Conservation (phyloP, 1,140 invertebrate species). For the Rhizoglyphus robini region DNA sequence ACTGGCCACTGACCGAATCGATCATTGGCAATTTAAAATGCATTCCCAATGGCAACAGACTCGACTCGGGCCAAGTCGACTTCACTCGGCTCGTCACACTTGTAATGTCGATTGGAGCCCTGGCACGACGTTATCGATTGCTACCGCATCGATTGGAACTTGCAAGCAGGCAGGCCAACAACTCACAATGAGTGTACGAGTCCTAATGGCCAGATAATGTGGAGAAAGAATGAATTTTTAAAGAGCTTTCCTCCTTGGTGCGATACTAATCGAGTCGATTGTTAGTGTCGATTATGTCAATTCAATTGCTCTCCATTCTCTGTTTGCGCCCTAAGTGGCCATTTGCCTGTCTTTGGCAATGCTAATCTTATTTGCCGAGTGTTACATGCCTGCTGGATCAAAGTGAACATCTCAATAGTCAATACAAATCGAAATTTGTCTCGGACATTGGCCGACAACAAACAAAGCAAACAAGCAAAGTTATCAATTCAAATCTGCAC, state of each 20-base stretch:
- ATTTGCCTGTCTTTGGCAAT: neutral
- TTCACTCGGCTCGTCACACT: neutral
- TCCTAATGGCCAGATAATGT: slow-evolving; percentile 11
- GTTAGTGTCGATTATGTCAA: slow-evolving; percentile 15
- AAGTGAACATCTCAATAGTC: neutral
- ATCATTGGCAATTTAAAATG: slow-evolving; percentile 9
- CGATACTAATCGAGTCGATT: slow-evolving; percentile 11
- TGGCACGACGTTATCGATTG: neutral
- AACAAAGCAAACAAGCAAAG: neutral
- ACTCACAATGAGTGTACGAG: no score
- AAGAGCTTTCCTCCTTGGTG: neutral
- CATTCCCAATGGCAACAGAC: neutral
- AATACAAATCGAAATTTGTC: neutral
- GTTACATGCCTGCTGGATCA: neutral
- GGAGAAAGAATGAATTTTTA: slow-evolving; percentile 9
- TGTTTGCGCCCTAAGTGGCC: neutral
- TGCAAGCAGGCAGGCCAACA: neutral
- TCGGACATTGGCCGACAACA: neutral
- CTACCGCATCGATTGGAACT: neutral
- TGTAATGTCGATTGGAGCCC: neutral
- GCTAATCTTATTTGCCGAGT: neutral
- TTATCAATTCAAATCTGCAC: slow-evolving; percentile 14
- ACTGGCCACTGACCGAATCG: slow-evolving; percentile 1
- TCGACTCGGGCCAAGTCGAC: neutral
- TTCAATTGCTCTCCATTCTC: slow-evolving; percentile 6